Conservation (phyloP, 1,140 invertebrate genomes). For the Tigriopus japonicus region DNA sequence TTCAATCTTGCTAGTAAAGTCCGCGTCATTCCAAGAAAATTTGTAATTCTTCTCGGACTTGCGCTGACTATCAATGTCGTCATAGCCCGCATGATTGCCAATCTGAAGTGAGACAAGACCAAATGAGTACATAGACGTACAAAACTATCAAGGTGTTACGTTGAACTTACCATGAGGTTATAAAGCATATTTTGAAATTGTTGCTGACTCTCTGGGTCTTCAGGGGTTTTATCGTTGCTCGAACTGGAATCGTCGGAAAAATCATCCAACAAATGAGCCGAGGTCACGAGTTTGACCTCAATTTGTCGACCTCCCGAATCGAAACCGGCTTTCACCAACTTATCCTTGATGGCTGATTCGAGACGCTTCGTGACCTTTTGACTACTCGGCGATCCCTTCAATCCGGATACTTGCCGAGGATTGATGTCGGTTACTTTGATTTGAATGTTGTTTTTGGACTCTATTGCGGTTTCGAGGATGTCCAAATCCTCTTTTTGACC, state of each 20-base stretch:
- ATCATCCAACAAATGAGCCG: not conserved
- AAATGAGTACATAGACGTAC: not conserved
- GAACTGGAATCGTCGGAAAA: not conserved
- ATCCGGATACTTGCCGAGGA: not conserved
- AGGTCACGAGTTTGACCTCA: not conserved
- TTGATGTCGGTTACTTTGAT: not conserved
- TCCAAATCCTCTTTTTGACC: not conserved
- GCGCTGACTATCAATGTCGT: slow-evolving; percentile 12
- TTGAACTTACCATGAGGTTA: slow-evolving; percentile 12
- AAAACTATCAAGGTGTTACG: not conserved
- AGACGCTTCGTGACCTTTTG: not conserved
- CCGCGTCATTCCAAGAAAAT: not conserved
- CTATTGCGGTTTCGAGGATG: no score
- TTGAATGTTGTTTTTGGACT: not conserved
- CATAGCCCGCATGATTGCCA: slow-evolving; percentile 1
- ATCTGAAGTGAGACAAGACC: not conserved
- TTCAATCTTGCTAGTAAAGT: no score
- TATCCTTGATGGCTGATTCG: not conserved
- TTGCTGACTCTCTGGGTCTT: not conserved
- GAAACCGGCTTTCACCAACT: not conserved
- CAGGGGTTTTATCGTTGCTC: not conserved
- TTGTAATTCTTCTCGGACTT: not conserved
- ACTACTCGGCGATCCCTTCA: not conserved
- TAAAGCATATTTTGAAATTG: slow-evolving; percentile 12
- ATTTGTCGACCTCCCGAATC: not conserved